Base-by-base conservation (phyloP, 2,888 invertebrate species). In the Desoria tigrina region DNA sequence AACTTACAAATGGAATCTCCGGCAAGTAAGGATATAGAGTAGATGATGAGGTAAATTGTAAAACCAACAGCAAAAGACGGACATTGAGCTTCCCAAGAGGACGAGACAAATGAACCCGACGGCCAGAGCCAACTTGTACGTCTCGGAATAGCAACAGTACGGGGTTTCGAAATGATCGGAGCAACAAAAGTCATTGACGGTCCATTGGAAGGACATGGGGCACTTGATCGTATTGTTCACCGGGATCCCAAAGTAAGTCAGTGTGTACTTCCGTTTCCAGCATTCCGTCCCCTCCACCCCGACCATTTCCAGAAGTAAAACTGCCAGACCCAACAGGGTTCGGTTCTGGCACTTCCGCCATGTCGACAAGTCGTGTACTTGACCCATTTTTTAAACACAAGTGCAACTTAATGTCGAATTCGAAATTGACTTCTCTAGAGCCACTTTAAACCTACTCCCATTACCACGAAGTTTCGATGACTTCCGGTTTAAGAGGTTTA, bases 41-140 rank as follows among this genome's bases (percentile, higher is more conserved):
- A 74, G 50, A 28, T 72, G 66, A 62, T 75, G 73, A 6, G 75
- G 75, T 3, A 75, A 39, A 39, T 71, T 72, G 65, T 72, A 75
- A 18, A 65, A 51, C 75, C 75, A 75, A 39, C 75, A 75, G 51
- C 68, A 61, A 54, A 75, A 74, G n/a, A 74, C 28, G 3, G 58
- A 63, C 28, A 69, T 62, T 1, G 72, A 69, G 23, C 64, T 58
- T 21, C 66, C 66, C 6, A 74, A 18, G 14, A 75, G 63, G 3
- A 72, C 58, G 1, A 71, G 56, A 42, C 71, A 71, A 57, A 75
- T 71, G 53, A 75, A 63, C n/a, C 72, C 73, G 7, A 74, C 71
- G n/a, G 73, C 75, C 7, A 75, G 9, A 2, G 68, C 67, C 16
- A 75, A 61, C 45, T 71, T 74, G 51, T 74, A 74, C 6, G 69